Evolutionary conservation across 1,140 invertebrate genomes (phyloP).

Genomic region (Trichonephila clavipes): DNA sequence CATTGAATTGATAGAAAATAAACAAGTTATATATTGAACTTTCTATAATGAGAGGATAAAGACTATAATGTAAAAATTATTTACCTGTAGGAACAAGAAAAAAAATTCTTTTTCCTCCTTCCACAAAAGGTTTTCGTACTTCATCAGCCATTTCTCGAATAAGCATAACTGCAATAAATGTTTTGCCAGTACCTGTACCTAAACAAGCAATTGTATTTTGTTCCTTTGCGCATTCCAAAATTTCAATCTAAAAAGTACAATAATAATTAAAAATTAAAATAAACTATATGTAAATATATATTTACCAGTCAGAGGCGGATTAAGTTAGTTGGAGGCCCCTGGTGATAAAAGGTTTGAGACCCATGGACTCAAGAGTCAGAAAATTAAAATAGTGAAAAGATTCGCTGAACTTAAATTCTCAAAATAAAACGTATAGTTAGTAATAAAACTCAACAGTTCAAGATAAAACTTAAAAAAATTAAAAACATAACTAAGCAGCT

Average conservation of each 20-base stretch:
- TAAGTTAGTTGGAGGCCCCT: background rate
- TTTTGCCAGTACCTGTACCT: conserved; percentile 95
- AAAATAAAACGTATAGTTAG: no score
- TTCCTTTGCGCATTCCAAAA: conserved; percentile 88
- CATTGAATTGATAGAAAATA: background rate
- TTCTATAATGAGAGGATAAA: background rate
- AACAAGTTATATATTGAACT: background rate
- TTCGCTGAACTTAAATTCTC: no score
- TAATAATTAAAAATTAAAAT: background rate
- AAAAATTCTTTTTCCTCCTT: conserved; percentile 80
- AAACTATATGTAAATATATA: background rate
- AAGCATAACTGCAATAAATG: conserved; percentile 92
- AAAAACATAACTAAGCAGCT: no score
- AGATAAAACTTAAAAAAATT: no score
- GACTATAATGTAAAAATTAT: no score
- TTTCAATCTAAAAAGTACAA: conserved; percentile 84
- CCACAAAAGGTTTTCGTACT: conserved; percentile 74
- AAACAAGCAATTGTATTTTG: conserved; percentile 94
- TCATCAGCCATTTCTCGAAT: conserved; percentile 85
- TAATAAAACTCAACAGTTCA: no score
- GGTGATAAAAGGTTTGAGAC: background rate
- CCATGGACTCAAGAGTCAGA: no score
- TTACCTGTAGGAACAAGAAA: conserved; percentile 80
- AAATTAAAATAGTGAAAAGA: no score
- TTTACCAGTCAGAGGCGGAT: background rate